Evolutionary conservation across 37 sponge, comb jelly and placozoan genomes (phyloP).

Genomic region (Axinella damicornis): DNA sequence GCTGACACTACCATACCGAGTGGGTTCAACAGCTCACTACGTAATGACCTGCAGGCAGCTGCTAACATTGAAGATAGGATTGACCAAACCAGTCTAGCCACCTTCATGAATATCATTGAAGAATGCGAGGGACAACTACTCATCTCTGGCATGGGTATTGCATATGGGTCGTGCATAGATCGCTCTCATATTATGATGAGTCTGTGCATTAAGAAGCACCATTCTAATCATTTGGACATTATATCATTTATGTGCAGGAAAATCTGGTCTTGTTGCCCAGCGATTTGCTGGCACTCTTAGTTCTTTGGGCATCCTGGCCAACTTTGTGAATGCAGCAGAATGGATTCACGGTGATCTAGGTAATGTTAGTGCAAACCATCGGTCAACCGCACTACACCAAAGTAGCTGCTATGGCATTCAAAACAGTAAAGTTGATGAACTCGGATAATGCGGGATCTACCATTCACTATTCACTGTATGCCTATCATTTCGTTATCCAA

Average conservation of each 20-base stretch:
- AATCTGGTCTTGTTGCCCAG: slow-evolving; percentile 78
- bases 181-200: no score
- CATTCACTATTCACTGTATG: no score
- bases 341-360: slow-evolving; percentile 90
- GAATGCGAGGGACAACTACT: slow-evolving; percentile 58
- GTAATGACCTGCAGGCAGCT: slow-evolving; percentile 30
- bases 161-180: no score
- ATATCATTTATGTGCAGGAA: no score
- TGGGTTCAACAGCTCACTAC: slow-evolving; percentile 20
- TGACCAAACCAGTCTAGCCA: neutral
- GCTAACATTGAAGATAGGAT: slow-evolving; percentile 4
- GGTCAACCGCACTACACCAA: no score
- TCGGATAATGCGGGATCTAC: no score
- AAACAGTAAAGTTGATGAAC: no score
- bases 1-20: neutral
- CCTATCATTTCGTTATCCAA: no score
- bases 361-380: no score
- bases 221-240: no score
- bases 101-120: slow-evolving; percentile 27
- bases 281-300: slow-evolving; percentile 76
- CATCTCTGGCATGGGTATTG: slow-evolving; percentile 76
- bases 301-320: slow-evolving; percentile 72
- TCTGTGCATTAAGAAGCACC: no score
- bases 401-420: no score
- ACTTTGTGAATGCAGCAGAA: slow-evolving; percentile 81